Base-by-base conservation (phyloP, 2,113 vertebrate genomes). In the Poecilia latipinna region DNA sequence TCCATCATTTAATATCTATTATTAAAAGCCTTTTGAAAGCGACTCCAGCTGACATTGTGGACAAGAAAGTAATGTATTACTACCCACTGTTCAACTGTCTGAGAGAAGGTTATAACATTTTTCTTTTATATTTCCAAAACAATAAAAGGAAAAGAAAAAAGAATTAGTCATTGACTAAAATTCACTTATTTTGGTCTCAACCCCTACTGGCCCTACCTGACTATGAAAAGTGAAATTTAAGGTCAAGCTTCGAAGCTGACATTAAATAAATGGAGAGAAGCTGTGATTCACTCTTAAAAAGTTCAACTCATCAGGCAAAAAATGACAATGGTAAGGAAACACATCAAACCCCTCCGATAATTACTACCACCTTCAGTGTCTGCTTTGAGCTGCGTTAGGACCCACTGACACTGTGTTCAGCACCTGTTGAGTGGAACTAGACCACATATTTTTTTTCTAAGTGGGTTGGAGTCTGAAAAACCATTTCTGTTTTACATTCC, bases 401-500 rank as follows among this genome's bases (percentile, higher is more conserved):
- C 54, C 28, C 68, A 54, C 77, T 72, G 33, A 44, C 8, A 17
- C 31, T 57, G 22, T 64, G 60, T 77, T 42, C 70, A 74, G 29
- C 54, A 61, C 51, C 77, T 72, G 33, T 48, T 32, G 24, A 51
- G 10, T 60, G 63, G 60, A 78, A 73, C 17, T 61, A 57, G 76
- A 72, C 39, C 12, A 37, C 61, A 65, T 22, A 22, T 67, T 78
- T 64, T 63, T 42, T 29, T 71, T 75, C 24, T 74, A 32, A 32
- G 61, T 82, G 31, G 28, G 64, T 29, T 57, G 61, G 19, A 69
- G 22, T 66, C 54, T 42, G 48, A 57, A 28, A 69, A 17, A 39
- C 28, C 0, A 76, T 63, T 32, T 79, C 62, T 28, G 26, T 10
- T 62, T 65, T 65, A 22, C 15, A 44, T 48, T 57, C 0, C 11